A percentile compares a stretch with the other conserved stretches of the same genome.
Conservation (phyloP, 2,888 invertebrate species). For the Mimas tiliae region DNA sequence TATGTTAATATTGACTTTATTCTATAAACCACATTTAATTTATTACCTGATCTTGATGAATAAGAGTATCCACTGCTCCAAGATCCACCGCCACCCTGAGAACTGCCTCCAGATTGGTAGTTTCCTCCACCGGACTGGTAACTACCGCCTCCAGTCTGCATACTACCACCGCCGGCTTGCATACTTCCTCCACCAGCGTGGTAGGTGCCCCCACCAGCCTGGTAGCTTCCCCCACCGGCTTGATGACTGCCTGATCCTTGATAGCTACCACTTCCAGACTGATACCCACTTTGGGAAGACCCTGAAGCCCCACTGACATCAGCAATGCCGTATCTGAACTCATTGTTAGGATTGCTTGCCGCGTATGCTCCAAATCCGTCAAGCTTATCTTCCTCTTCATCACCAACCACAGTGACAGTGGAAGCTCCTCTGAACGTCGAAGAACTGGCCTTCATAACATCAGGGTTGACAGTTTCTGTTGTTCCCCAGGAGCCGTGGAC, state of each 20-base stretch:
- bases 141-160: conserved; percentile 37
- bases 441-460: conserved; percentile 74
- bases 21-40: not conserved
- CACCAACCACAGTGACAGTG: conserved; percentile 69
- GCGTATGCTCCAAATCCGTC: conserved; percentile 71
- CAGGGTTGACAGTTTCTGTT: conserved; percentile 77
- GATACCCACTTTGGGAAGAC: conserved; percentile 38
- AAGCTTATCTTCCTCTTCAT: conserved; percentile 68
- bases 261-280: conserved; percentile 28
- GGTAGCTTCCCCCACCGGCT: conserved; percentile 37
- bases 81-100: conserved; percentile 36
- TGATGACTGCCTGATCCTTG: conserved; percentile 47
- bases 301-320: conserved; percentile 60
- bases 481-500: conserved; percentile 75
- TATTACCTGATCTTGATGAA: conserved; percentile 67
- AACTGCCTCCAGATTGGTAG: conserved; percentile 36
- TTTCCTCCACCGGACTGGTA: conserved; percentile 38
- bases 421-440: conserved; percentile 61
- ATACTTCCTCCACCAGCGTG: conserved; percentile 43
- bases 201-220: conserved; percentile 29
- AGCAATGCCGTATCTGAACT: conserved; percentile 72
- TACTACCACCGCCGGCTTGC: conserved; percentile 40
- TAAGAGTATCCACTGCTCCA: conserved; percentile 64
- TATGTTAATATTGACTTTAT: not conserved
- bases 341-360: conserved; percentile 69